A percentile compares a stretch with the other conserved stretches of the same genome.
phyloP scores from a whole-genome alignment of 1,140 invertebrate species.

The Drosophila albomicans region DNA sequence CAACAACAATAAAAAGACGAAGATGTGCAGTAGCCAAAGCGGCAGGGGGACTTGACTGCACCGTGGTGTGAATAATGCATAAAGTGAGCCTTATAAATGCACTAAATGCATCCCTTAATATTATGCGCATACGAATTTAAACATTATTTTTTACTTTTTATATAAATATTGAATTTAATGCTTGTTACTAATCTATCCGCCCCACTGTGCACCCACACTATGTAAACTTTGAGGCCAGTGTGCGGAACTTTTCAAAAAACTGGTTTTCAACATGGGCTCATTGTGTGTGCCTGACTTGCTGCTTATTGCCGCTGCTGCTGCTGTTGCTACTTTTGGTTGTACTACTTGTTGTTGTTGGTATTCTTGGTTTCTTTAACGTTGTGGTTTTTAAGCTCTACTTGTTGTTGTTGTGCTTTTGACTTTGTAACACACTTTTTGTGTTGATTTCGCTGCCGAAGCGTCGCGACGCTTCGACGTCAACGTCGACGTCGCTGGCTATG shows the following conservation, averaged over 20 bases:
- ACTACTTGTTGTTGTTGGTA: constrained; percentile 51
- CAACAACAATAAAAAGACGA: constrained; percentile 41
- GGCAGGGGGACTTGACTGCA: constrained; percentile 32
- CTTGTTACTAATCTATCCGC: background rate
- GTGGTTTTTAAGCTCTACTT: constrained; percentile 76
- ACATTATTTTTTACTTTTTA: background rate
- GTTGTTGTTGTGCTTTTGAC: constrained; percentile 73
- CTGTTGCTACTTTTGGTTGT: constrained; percentile 40
- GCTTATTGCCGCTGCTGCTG: constrained; percentile 36
- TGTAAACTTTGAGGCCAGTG: constrained; percentile 60
- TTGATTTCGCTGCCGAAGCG: constrained; percentile 63
- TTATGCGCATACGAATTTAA: background rate
- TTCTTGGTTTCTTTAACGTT: constrained; percentile 72
- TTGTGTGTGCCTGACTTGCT: constrained; percentile 60
- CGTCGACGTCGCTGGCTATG: constrained; percentile 46
- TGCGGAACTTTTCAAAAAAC: constrained; percentile 79
- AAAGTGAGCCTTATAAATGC: background rate
- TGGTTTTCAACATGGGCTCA: constrained; percentile 69
- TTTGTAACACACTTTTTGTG: constrained; percentile 82
- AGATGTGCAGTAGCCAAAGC: constrained; percentile 55
- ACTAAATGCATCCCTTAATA: background rate
- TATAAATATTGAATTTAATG: background rate
- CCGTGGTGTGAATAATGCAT: constrained; percentile 35
- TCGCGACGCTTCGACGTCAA: constrained; percentile 21
- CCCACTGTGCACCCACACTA: constrained; percentile 59